Percentiles rank a stretch among this genome's conserved stretches.
Conservation (phyloP, 2,888 invertebrate genomes). For the Macrosoma leucophasiata region DNA sequence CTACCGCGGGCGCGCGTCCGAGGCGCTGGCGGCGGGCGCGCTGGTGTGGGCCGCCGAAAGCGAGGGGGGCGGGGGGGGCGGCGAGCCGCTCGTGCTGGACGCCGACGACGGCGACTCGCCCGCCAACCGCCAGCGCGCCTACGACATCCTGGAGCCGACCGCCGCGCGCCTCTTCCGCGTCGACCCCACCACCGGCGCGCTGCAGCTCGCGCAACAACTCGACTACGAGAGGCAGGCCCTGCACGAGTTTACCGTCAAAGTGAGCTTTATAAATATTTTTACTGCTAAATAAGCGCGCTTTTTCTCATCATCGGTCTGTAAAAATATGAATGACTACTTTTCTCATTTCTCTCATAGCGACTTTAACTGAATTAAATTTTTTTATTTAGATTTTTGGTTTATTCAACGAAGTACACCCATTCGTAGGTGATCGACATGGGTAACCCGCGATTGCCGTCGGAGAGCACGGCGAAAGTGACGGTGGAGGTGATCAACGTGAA, state of each 20-base stretch:
- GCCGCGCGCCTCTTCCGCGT: conserved; percentile 88
- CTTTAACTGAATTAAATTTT: too few species aligned
- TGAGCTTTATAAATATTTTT: conserved; percentile 30
- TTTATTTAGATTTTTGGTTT: too few species aligned
- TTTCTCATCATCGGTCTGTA: too few species aligned
- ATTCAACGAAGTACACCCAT: neutral
- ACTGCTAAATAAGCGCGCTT: too few species aligned
- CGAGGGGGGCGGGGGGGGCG: conserved; percentile 83
- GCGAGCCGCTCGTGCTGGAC: conserved; percentile 85
- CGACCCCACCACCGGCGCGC: conserved; percentile 91
- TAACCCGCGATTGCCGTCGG: conserved; percentile 86
- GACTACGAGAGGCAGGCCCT: conserved; percentile 84
- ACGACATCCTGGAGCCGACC: conserved; percentile 87
- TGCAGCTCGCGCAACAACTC: conserved; percentile 83
- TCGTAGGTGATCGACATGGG: conserved; percentile 85
- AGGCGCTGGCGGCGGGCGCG: conserved; percentile 83
- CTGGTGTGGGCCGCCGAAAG: conserved; percentile 80
- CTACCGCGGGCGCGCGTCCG: conserved; percentile 84
- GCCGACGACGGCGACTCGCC: conserved; percentile 92
- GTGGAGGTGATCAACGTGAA: conserved; percentile 89
- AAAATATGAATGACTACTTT: too few species aligned
- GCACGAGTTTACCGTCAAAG: conserved; percentile 89
- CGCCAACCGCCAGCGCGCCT: conserved; percentile 88
- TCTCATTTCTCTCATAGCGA: too few species aligned
- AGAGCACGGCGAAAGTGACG: conserved; percentile 85